Evolutionary conservation across 2,888 invertebrate species (phyloP), one percentile per base, ranked within the genome.

Genomic region (Acheta domesticus): DNA sequence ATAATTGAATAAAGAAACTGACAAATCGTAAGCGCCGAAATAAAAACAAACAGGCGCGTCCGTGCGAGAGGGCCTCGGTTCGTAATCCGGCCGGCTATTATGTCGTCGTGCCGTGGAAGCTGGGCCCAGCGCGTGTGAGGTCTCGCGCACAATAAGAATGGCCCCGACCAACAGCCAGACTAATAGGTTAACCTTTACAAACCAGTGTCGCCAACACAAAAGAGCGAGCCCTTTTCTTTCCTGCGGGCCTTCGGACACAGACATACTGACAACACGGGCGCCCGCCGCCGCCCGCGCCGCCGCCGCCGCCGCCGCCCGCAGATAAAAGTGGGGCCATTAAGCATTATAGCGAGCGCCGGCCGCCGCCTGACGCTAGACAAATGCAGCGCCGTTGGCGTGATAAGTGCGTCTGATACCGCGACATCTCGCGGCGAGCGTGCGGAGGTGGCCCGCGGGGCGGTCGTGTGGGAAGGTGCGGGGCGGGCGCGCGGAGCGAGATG

Each of bases 351-450:
- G 48, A 76, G 48, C 76, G 16, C 21, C 12, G 76, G 75, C 75
- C 16, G 75, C 36, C 21, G 75, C 76, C 14, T 76, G 76, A 76
- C 76, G 76, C 36, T 48, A n/a, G 76, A 76, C 76, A 76, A 76
- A 76, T 76, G 76, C 48, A 48, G 48, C 19, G 76, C 48, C 48
- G 76, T 76, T 48, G 14, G 19, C 36, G 76, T 76, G 76, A 76
- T 76, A 76, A 76, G 76, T 76, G 76, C 19, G 76, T 19, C 36
- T n/a, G 48, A 36, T 48, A 62, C 62, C 16, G 62, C 62, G 62
- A 62, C 62, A 62, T 62, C 62, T 62, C 62, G 62, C 62, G 62
- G 62, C 62, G 16, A 12, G 1, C 62, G 62, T n/a, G 62, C 16
- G 62, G n/a, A 62, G 36, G 8, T 36, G 36, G 36, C 36, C 62